Percentiles rank a stretch among this genome's conserved stretches.
phyloP scores from a whole-genome alignment of 2,888 invertebrate genomes.

The Limnephilus marmoratus region DNA sequence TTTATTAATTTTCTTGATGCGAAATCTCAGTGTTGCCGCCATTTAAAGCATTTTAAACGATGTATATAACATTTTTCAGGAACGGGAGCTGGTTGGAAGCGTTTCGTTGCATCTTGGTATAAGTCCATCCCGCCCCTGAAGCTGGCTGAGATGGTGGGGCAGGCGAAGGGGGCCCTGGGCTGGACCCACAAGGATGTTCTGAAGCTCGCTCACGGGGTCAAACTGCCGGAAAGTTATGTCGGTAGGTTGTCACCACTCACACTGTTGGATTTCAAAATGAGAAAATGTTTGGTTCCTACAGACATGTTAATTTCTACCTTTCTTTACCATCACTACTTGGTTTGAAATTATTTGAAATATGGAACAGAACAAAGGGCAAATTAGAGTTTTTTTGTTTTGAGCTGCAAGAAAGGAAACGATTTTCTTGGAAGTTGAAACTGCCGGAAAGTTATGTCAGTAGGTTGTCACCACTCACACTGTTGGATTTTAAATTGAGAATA shows the following conservation, averaged over 20 bases:
- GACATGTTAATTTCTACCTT: no score
- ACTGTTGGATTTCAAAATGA: not conserved
- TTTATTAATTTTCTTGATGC: no score
- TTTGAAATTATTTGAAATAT: no score
- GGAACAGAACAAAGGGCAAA: no score
- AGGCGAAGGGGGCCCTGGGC: constrained; percentile 80
- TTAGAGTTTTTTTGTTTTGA: no score
- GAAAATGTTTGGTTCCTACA: not conserved
- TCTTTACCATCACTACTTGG: no score
- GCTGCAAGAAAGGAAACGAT: no score
- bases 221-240: constrained; percentile 42
- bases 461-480: no score
- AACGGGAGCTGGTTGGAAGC: constrained; percentile 82
- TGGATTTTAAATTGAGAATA: no score
- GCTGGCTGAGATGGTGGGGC: constrained; percentile 81
- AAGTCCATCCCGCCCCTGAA: constrained; percentile 78
- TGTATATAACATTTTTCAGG: constrained; percentile 68
- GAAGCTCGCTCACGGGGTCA: constrained; percentile 46
- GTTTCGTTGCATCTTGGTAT: constrained; percentile 82
- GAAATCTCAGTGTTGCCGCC: no score
- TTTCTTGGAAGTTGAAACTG: no score
- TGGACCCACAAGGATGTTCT: constrained; percentile 85
- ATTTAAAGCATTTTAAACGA: not conserved
- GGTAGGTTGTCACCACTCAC: constrained; percentile 17
- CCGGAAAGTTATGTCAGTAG: no score